Evolutionary conservation across 1,140 invertebrate genomes (phyloP).

Genomic region (Penaeus vannamei): DNA sequence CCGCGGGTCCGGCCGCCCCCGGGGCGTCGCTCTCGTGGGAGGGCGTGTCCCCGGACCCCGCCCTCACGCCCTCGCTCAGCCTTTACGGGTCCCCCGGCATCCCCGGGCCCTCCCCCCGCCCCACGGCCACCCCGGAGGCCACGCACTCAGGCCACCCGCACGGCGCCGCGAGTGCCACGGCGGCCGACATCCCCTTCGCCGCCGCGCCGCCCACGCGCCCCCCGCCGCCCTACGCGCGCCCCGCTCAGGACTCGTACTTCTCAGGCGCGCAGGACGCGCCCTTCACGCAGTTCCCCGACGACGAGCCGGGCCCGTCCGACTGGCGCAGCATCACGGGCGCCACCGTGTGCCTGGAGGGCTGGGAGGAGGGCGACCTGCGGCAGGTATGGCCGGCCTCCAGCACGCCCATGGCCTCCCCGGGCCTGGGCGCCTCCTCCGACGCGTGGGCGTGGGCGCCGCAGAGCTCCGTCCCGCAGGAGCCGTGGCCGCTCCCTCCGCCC

Average conservation of each 20-base stretch:
- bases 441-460: conserved; percentile 46
- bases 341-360: conserved; percentile 44
- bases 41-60: conserved; percentile 51
- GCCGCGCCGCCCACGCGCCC: neutral
- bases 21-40: conserved; percentile 41
- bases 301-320: conserved; percentile 7
- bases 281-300: neutral
- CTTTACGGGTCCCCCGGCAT: conserved; percentile 49
- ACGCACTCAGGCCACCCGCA: neutral
- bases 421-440: neutral
- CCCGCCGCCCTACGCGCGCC: conserved; percentile 30
- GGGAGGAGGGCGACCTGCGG: conserved; percentile 34
- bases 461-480: neutral
- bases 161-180: conserved; percentile 5
- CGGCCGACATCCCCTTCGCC: conserved; percentile 19
- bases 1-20: neutral
- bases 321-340: conserved; percentile 49
- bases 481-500: conserved; percentile 12
- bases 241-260: neutral
- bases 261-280: neutral
- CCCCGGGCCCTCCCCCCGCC: conserved; percentile 33
- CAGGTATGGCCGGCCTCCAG: conserved; percentile 28
- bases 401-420: neutral
- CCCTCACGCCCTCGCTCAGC: conserved; percentile 47
- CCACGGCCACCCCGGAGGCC: conserved; percentile 39